Evolutionary conservation across 2,888 invertebrate species (phyloP).

Genomic region (Morpho deidamia): DNA sequence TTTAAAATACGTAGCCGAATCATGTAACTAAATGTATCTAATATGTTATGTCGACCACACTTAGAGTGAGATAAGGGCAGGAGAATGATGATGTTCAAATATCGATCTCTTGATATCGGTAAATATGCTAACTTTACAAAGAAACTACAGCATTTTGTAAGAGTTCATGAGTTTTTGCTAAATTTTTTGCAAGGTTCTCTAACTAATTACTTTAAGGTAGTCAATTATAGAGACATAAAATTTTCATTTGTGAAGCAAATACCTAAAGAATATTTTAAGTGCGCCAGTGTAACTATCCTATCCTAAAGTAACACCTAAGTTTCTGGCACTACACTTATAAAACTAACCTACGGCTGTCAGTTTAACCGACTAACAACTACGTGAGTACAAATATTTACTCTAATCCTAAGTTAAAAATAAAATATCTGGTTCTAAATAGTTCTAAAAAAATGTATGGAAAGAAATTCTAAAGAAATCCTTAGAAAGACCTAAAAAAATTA

Average conservation of each 20-base stretch:
- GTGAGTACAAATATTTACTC: slow-evolving; percentile 11
- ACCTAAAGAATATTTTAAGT: neutral
- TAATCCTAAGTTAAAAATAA: slow-evolving; percentile 6
- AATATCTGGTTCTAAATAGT: neutral
- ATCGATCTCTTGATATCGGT: too few species aligned
- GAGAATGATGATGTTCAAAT: too few species aligned
- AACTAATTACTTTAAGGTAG: too few species aligned
- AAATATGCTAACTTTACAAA: too few species aligned
- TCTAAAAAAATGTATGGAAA: neutral
- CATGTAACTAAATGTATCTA: too few species aligned
- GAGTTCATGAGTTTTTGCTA: too few species aligned
- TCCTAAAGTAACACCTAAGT: slow-evolving; percentile 15
- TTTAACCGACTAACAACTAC: slow-evolving; percentile 28
- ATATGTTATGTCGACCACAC: too few species aligned
- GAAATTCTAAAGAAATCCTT: neutral
- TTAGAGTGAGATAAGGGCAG: too few species aligned
- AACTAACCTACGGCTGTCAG: slow-evolving; percentile 28
- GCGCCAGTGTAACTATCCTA: slow-evolving; percentile 8
- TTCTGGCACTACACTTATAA: slow-evolving; percentile 31
- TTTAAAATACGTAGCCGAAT: too few species aligned
- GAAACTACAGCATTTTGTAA: too few species aligned
- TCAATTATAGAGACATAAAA: neutral
- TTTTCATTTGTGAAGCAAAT: neutral
- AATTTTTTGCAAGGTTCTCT: too few species aligned
- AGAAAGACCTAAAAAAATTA: neutral